Evolutionary conservation across 1,140 invertebrate genomes (phyloP).

Genomic region (Lethocerus indicus): DNA sequence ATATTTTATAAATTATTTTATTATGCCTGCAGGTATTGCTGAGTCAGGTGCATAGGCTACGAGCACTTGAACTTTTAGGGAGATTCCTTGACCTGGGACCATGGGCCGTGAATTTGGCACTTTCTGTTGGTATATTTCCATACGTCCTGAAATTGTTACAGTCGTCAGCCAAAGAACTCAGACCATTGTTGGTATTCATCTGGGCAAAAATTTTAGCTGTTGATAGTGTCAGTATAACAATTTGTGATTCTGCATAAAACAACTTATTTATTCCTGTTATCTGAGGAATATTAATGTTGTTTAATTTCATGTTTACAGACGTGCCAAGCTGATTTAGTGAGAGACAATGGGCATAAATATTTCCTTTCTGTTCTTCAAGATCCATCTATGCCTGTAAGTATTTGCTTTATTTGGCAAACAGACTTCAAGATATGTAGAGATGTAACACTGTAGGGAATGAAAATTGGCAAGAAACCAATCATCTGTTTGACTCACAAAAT

Average conservation of each 20-base stretch:
- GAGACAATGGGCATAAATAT: slow-evolving; percentile 90
- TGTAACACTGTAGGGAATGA: too few species aligned
- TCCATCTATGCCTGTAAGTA: slow-evolving; percentile 54
- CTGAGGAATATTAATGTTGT: not conserved
- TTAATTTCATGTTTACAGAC: slow-evolving; percentile 37
- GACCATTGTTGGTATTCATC: slow-evolving; percentile 89
- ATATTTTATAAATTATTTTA: too few species aligned
- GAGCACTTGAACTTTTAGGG: slow-evolving; percentile 88
- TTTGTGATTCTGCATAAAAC: not conserved
- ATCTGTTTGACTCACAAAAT: too few species aligned
- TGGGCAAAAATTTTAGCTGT: slow-evolving; percentile 99
- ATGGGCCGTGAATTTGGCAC: slow-evolving; percentile 90
- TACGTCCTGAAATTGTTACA: slow-evolving; percentile 94
- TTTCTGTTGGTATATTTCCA: slow-evolving; percentile 96
- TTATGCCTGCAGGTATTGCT: slow-evolving; percentile 53
- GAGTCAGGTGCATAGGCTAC: slow-evolving; percentile 88
- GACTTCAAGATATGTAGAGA: too few species aligned
- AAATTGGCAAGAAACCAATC: too few species aligned
- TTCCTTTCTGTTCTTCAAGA: slow-evolving; percentile 83
- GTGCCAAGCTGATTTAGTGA: slow-evolving; percentile 88
- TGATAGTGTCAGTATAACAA: slow-evolving; percentile 55
- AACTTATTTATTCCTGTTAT: too few species aligned
- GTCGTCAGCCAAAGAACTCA: slow-evolving; percentile 78
- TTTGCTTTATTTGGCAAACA: too few species aligned
- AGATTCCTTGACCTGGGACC: slow-evolving; percentile 89